These are phyloP conservation scores for Ganaspis brasiliensis DNA, from an alignment of 2,888 invertebrate species.

Conservation along the genomic window DNA sequence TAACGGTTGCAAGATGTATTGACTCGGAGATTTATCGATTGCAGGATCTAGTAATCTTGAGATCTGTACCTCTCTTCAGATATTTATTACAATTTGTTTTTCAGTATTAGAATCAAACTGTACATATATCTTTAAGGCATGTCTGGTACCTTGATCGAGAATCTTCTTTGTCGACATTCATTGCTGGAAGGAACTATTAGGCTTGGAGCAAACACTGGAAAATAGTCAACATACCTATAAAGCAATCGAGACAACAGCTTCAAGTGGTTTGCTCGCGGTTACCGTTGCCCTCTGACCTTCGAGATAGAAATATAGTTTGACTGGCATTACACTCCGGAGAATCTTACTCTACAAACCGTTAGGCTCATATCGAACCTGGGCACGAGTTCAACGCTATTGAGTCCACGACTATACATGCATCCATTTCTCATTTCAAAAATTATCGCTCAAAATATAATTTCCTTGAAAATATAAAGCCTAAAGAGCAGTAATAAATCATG, in stretches of 20 bases:
- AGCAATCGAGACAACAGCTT: conserved; percentile 43
- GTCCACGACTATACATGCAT: conserved; percentile 8
- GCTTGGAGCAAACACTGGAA: conserved; percentile 34
- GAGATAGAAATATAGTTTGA: conserved; percentile 28
- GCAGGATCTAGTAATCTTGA: background rate
- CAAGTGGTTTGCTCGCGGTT: conserved; percentile 36
- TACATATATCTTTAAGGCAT: conserved; percentile 31
- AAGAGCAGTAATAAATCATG: too few species aligned
- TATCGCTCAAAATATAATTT: background rate
- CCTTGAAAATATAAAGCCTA: too few species aligned
- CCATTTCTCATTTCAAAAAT: conserved; percentile 15
- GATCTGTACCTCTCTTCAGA: background rate
- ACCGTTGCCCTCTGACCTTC: conserved; percentile 13
- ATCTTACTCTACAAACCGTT: conserved; percentile 36
- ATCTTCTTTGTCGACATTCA: conserved; percentile 40
- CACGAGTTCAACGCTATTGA: conserved; percentile 30
- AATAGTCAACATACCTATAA: conserved; percentile 43
- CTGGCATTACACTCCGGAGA: conserved; percentile 13
- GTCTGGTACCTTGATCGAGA: conserved; percentile 25
- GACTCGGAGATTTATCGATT: background rate
- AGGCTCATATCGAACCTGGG: conserved; percentile 24
- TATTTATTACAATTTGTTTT: conserved; percentile 33
- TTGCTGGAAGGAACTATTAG: conserved; percentile 37
- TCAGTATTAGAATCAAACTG: conserved; percentile 24
- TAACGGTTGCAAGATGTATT: conserved; percentile 3